Evolutionary conservation across 1,140 invertebrate species (phyloP).

Genomic region (Yoshiicerus persimilis): DNA sequence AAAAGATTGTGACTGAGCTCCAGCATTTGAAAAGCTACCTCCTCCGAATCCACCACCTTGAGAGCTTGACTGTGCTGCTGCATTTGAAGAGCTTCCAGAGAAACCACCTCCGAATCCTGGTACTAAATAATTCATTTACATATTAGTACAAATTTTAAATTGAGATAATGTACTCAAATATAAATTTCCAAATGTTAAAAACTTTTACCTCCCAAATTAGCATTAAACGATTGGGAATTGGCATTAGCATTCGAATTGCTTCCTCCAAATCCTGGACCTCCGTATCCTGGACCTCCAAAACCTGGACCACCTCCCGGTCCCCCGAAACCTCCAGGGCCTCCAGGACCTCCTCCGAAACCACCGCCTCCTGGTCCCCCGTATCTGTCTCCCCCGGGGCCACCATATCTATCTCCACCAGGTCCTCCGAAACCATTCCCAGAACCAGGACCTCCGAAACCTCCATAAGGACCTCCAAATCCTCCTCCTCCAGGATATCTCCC

Average conservation of each 20-base stretch:
- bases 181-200: too few species aligned
- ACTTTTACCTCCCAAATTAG: not conserved
- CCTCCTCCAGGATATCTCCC: not conserved
- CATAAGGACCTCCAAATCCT: too few species aligned
- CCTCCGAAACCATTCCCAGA: not conserved
- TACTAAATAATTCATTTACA: not conserved
- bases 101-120: conserved; percentile 13
- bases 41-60: not conserved
- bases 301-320: not conserved
- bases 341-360: not conserved
- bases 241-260: not conserved
- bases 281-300: not conserved
- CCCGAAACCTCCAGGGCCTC: not conserved
- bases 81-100: not conserved
- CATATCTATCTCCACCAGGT: too few species aligned
- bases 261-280: conserved; percentile 21
- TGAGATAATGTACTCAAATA: not conserved
- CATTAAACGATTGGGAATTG: not conserved
- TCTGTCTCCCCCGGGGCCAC: not conserved
- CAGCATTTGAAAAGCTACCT: not conserved
- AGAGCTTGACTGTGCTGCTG: not conserved
- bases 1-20: not conserved
- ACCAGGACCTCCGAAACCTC: not conserved
- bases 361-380: not conserved
- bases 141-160: not conserved